These are phyloP conservation scores for Todus mexicanus DNA, from an alignment of 2,797 vertebrate species.

Conservation along the genomic window DNA sequence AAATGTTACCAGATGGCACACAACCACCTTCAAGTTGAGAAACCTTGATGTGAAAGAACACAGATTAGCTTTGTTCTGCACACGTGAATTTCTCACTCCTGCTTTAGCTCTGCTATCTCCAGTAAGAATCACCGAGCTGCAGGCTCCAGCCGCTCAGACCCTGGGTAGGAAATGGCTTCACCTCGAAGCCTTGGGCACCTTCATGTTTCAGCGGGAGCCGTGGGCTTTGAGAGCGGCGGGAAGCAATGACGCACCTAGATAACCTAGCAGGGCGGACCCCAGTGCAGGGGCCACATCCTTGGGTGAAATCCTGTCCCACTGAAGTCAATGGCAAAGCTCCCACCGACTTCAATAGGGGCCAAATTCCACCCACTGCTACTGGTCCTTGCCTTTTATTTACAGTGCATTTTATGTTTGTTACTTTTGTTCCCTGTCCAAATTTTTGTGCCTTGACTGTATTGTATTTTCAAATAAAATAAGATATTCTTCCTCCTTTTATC, in stretches of 20 bases:
- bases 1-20: not conserved
- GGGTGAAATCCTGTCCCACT: conserved; percentile 14
- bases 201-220: not conserved
- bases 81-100: not conserved
- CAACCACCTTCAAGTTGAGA: not conserved
- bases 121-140: not conserved
- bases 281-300: not conserved
- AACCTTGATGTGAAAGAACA: not conserved
- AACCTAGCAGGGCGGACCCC: not conserved
- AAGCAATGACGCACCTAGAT: not conserved
- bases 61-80: not conserved
- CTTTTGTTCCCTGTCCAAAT: conserved; percentile 49
- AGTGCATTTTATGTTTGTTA: conserved; percentile 16
- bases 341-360: conserved; percentile 30
- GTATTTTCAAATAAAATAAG: conserved; percentile 38
- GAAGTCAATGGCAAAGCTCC: not conserved
- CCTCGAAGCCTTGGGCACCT: not conserved
- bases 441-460: conserved; percentile 21
- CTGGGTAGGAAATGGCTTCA: not conserved
- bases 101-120: not conserved
- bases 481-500: conserved; percentile 49
- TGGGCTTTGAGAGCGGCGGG: not conserved
- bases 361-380: conserved; percentile 1
- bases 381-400: conserved; percentile 19
- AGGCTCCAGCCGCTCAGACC: accelerated